Evolutionary conservation across 2,113 vertebrate species (phyloP).

Genomic region (Synodontis membranacea): DNA sequence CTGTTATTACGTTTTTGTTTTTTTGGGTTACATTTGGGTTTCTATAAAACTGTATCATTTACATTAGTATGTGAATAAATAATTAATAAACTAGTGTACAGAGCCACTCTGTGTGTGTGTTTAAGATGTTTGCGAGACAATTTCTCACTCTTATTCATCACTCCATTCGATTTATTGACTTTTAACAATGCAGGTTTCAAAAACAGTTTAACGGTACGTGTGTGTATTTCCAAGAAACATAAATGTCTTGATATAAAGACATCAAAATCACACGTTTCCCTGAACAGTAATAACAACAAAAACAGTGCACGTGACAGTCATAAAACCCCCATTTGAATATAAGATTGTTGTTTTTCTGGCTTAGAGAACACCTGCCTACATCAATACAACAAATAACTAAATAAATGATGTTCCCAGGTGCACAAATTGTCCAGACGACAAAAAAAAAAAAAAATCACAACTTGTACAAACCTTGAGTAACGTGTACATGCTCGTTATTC

Average conservation of each 20-base stretch:
- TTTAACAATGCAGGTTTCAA: neutral
- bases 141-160: neutral
- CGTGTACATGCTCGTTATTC: neutral
- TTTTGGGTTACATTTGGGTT: slow-evolving; percentile 17
- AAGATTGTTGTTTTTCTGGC: neutral
- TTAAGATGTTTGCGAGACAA: neutral
- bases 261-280: neutral
- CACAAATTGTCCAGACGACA: neutral
- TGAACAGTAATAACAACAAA: neutral
- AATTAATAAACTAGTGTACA: slow-evolving; percentile 39
- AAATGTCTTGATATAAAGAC: neutral
- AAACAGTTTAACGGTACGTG: neutral
- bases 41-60: slow-evolving; percentile 30
- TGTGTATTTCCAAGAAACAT: neutral
- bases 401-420: neutral
- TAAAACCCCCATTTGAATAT: neutral
- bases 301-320: neutral
- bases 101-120: neutral
- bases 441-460: neutral
- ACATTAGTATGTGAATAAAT: slow-evolving; percentile 39
- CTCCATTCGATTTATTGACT: neutral
- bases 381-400: neutral
- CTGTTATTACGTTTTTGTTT: neutral
- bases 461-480: neutral
- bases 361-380: neutral